Evolutionary conservation across 2,113 vertebrate genomes (phyloP).

Genomic region (Sceloporus undulatus): DNA sequence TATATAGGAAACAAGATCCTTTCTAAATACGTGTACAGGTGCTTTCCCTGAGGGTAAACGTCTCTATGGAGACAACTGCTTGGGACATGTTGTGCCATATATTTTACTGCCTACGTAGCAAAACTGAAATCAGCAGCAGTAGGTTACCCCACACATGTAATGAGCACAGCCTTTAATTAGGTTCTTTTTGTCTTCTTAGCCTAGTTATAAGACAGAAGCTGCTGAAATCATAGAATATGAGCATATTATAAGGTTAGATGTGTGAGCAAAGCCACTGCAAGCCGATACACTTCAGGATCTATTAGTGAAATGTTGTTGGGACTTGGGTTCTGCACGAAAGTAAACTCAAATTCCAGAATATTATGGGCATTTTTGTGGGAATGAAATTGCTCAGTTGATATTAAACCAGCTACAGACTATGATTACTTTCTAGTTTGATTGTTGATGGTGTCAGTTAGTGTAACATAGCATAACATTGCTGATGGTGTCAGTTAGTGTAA

Average conservation of each 20-base stretch:
- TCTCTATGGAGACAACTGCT: conserved; percentile 23
- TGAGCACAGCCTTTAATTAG: conserved; percentile 15
- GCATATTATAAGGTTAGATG: background rate
- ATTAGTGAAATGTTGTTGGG: background rate
- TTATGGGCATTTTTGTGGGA: no score
- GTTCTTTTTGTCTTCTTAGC: background rate
- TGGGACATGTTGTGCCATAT: background rate
- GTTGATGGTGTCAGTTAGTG: background rate
- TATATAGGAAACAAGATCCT: conserved; percentile 11
- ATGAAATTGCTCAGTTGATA: background rate
- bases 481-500: background rate
- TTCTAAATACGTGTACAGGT: conserved; percentile 13
- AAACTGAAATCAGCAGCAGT: conserved; percentile 18
- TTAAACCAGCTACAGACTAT: no score
- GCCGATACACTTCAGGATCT: background rate
- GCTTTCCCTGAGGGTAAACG: conserved; percentile 16
- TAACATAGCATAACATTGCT: background rate
- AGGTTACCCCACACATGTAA: background rate
- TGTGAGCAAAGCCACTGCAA: background rate
- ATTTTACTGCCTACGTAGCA: conserved; percentile 21
- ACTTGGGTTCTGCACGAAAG: background rate
- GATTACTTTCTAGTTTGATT: background rate
- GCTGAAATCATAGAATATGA: background rate
- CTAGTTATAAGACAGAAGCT: conserved; percentile 1
- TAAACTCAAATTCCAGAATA: background rate